Evolutionary conservation across 2,888 invertebrate genomes (phyloP), one percentile per base, ranked within the genome.

Genomic region (Sinotaia quadrata): DNA sequence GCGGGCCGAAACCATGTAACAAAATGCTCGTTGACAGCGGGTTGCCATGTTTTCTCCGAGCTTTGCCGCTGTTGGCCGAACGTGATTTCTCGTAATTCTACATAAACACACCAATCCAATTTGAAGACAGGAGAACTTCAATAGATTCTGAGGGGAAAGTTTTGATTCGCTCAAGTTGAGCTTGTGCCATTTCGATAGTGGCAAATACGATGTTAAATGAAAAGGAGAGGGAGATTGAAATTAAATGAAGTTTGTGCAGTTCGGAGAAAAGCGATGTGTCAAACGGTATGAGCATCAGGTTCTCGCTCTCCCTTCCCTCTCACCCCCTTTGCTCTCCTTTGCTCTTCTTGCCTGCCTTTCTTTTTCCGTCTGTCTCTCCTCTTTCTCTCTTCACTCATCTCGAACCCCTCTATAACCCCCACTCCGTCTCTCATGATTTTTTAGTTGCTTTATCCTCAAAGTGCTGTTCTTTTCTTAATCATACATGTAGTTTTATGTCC

Each of bases 61-160:
- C 59, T 70, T 67, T 66, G 70, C 66, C 70, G 56, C 31, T 70
- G 66, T 70, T 70, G 60, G 60, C 49, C 44, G 69, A 69, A 66
- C 66, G 66, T 70, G 70, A 60, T 54, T 37, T 47, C 61, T 61
- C 70, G 66, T 70, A 70, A 70, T 70, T 59, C 70, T 70, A 70
- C 66, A 60, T 70, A 44, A 69, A 70, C 67, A 70, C 18, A 44
- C 24, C 60, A 54, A 44, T 56, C 70, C 70, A 66, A 70, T 54
- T 54, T 54, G 54, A 54, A 27, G 54, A 15, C 27, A n/a, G 18
- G 54, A 5, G 10, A 18, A 29, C 54, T 54, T 54, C 21, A 54
- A 54, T 54, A 24, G 54, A 29, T 8, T 10, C 27, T 8, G 31
- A 18, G 27, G 27, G 18, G 27, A 29, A 31, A 54, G 24, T 24